phyloP scores from a whole-genome alignment of 2,797 vertebrate genomes.

The Lagorchestes hirsutus region DNA sequence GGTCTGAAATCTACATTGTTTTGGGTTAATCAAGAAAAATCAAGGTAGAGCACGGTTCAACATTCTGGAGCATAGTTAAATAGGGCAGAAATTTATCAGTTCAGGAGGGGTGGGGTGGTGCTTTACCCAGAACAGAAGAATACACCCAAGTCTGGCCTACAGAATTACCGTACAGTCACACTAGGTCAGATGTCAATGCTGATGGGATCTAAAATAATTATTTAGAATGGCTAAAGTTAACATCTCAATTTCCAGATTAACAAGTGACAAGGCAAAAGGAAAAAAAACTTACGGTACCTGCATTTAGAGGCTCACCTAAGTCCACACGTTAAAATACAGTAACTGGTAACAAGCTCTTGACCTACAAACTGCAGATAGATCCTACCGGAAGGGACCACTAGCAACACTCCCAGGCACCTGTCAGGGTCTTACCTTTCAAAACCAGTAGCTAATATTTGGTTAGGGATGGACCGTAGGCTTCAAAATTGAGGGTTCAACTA shows the following conservation, averaged over 20 bases:
- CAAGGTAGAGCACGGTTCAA: not conserved
- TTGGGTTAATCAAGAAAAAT: not conserved
- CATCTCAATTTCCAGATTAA: not conserved
- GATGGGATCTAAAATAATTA: not conserved
- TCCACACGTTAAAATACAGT: not conserved
- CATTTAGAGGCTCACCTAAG: not conserved
- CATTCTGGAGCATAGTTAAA: not conserved
- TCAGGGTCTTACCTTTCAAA: not conserved
- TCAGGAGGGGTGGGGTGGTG: not conserved
- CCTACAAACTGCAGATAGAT: not conserved
- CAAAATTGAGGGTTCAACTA: not conserved
- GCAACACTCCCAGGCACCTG: not conserved
- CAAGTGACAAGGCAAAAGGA: not conserved
- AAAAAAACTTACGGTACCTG: not conserved
- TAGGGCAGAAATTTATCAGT: not conserved
- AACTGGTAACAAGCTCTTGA: not conserved
- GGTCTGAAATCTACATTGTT: not conserved
- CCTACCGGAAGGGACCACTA: not conserved
- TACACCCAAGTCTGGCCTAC: not conserved
- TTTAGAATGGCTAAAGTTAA: not conserved
- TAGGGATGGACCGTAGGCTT: not conserved
- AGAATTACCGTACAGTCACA: not conserved
- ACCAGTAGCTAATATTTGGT: not conserved
- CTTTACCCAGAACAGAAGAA: not conserved
- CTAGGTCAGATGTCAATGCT: not conserved